Percentiles rank a stretch among this genome's conserved stretches.
phyloP scores from a whole-genome alignment of 2,113 vertebrate species.

The Girardinichthys multiradiatus region DNA sequence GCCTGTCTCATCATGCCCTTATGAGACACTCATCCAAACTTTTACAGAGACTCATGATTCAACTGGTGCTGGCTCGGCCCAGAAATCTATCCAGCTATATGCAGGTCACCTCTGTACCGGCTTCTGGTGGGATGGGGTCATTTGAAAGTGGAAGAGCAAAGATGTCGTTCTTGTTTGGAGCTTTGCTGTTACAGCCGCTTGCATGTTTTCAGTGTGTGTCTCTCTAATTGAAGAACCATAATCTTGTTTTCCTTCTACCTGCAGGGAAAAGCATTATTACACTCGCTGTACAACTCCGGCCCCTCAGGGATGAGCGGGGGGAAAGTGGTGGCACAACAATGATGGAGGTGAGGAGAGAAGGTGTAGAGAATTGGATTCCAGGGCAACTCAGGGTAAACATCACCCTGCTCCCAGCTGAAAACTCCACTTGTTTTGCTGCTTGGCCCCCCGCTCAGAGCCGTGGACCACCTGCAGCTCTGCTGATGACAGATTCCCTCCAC shows the following conservation, averaged over 20 bases:
- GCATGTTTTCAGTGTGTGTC: slow-evolving; percentile 23
- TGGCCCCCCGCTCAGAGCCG: slow-evolving; percentile 42
- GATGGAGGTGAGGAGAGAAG: slow-evolving; percentile 60
- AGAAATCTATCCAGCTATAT: slow-evolving; percentile 50
- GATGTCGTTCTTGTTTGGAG: slow-evolving; percentile 12
- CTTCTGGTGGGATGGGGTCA: too few species aligned
- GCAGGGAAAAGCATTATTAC: slow-evolving; percentile 42
- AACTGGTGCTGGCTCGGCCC: slow-evolving; percentile 56
- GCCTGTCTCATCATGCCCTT: slow-evolving; percentile 76
- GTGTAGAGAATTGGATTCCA: slow-evolving; percentile 67
- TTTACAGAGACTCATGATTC: slow-evolving; percentile 73
- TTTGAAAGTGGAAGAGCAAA: background rate
- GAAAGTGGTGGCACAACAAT: slow-evolving; percentile 54
- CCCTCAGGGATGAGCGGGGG: slow-evolving; percentile 57
- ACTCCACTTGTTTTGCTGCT: slow-evolving; percentile 65
- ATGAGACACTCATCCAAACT: slow-evolving; percentile 76
- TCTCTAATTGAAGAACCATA: slow-evolving; percentile 48
- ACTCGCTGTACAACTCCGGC: slow-evolving; percentile 26
- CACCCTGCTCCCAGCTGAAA: slow-evolving; percentile 51
- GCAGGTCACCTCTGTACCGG: slow-evolving; percentile 68
- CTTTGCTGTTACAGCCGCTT: slow-evolving; percentile 9
- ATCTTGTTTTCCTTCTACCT: slow-evolving; percentile 47
- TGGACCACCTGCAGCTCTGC: slow-evolving; percentile 71
- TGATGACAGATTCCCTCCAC: slow-evolving; percentile 75
- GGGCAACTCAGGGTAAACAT: slow-evolving; percentile 58